A percentile compares a stretch with the other conserved stretches of the same genome.
These are phyloP conservation scores for Gasterosteus nipponicus DNA, from an alignment of 2,113 vertebrate species.

Conservation along the genomic window DNA sequence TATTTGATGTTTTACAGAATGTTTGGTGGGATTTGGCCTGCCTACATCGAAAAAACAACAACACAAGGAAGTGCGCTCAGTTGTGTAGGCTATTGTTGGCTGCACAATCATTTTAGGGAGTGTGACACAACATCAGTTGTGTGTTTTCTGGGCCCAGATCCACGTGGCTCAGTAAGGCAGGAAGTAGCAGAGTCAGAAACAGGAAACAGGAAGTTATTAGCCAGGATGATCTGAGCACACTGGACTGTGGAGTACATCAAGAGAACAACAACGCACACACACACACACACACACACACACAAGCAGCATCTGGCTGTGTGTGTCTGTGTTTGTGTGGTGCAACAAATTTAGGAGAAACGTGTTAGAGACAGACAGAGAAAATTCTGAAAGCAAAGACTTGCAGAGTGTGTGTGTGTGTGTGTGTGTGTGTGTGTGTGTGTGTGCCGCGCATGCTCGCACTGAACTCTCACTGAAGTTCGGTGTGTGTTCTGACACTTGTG, in stretches of 20 bases:
- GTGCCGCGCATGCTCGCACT: not conserved
- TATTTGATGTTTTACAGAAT: not conserved
- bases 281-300: slow-evolving; percentile 30
- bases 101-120: slow-evolving; percentile 3
- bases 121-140: slow-evolving; percentile 19
- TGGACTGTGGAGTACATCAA: slow-evolving; percentile 77
- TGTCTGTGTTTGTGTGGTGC: slow-evolving; percentile 9
- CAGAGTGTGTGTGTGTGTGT: slow-evolving; percentile 19
- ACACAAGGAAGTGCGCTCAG: slow-evolving; percentile 21
- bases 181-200: slow-evolving; percentile 73
- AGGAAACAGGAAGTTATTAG: slow-evolving; percentile 83
- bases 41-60: slow-evolving; percentile 20
- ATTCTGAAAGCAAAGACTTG: slow-evolving; percentile 22
- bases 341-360: slow-evolving; percentile 48
- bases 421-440: not conserved
- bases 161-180: slow-evolving; percentile 52
- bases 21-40: not conserved
- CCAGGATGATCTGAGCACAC: slow-evolving; percentile 74
- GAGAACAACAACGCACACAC: slow-evolving; percentile 62
- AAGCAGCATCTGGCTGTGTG: slow-evolving; percentile 37
- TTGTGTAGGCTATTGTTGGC: slow-evolving; percentile 17
- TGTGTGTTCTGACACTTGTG: slow-evolving; percentile 47
- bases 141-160: slow-evolving; percentile 53
- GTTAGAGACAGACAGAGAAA: slow-evolving; percentile 35
- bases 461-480: slow-evolving; percentile 14